Evolutionary conservation across 2,113 vertebrate species (phyloP), one percentile per base, ranked within the genome.

Genomic region (Gracilinanus agilis): DNA sequence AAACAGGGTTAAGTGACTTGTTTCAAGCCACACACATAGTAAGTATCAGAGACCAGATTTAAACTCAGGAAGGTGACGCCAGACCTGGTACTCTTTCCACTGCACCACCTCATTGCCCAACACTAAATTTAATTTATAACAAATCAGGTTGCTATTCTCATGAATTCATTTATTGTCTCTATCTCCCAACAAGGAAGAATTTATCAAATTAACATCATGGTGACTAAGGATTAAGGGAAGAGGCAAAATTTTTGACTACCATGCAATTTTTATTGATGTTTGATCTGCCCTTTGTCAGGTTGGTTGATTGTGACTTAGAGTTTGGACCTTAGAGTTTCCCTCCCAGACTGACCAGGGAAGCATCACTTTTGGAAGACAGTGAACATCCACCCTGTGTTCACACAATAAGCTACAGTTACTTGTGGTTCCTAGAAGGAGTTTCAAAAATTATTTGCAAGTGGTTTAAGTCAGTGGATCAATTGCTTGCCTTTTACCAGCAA

Each of bases 121-220:
- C 7, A 75, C 19, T n/a, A 75, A 75, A 58, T 27, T 58, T 27
- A 58, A 58, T 58, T 27, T 27, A 58, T 27, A 58, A 75, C 61
- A 34, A 34, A 75, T n/a, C 4, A 75, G 29, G 19, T 75, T 75
- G 61, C 13, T 75, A 24, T 27, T 61, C 29, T 34, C 44, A 19
- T 1, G 0, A 0, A 53, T 90, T 44, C 44, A 54, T 54, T 61
- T 34, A 3, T 21, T 90, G 67, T 58, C 49, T 5, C 5, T 89
- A 96, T 55, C 96, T 94, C 88, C 55, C n/a, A 49, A 95, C 75
- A 89, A 89, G 94, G 94, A 94, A 90, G 25, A 93, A 90, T 24
- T 90, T 10, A 11, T 40, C 93, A 44, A 53, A 13, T 2, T 54
- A 89, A n/a, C 21, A n/a, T 53, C 25, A 56, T 0, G 44, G 0